phyloP scores from a whole-genome alignment of 2,888 invertebrate species.

The Cantharis rufa region DNA sequence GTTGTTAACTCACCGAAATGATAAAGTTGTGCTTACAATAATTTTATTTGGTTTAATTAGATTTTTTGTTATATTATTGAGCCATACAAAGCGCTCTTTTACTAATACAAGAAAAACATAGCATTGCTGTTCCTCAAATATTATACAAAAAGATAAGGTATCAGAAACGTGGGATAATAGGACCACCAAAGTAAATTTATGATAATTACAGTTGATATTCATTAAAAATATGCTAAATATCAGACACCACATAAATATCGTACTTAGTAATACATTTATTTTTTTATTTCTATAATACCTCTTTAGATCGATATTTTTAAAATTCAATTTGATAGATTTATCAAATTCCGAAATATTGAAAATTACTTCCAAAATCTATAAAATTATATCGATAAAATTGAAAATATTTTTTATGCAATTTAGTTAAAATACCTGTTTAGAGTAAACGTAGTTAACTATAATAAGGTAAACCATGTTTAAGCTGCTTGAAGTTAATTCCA shows the following conservation, averaged over 20 bases:
- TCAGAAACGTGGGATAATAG: neutral
- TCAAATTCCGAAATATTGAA: neutral
- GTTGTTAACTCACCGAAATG: neutral
- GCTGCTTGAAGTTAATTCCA: neutral
- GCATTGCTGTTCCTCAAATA: conserved; percentile 7
- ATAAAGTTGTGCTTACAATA: neutral
- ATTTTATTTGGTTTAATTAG: neutral
- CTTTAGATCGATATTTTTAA: neutral
- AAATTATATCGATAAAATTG: neutral
- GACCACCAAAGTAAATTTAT: neutral
- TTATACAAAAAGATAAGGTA: neutral
- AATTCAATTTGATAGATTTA: neutral
- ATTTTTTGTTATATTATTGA: conserved; percentile 1
- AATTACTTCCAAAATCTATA: conserved; percentile 5
- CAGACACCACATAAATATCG: neutral
- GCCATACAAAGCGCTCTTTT: conserved; percentile 10
- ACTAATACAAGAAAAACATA: neutral
- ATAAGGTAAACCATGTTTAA: neutral
- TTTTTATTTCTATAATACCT: neutral
- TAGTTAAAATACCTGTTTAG: neutral
- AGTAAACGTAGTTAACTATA: neutral
- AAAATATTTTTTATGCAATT: neutral
- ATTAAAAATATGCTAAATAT: neutral
- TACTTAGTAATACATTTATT: neutral
- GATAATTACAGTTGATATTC: too few relatives aligned